These are phyloP conservation scores for Sylvietta virens DNA, from an alignment of 2,113 vertebrate genomes.

Conservation along the genomic window DNA sequence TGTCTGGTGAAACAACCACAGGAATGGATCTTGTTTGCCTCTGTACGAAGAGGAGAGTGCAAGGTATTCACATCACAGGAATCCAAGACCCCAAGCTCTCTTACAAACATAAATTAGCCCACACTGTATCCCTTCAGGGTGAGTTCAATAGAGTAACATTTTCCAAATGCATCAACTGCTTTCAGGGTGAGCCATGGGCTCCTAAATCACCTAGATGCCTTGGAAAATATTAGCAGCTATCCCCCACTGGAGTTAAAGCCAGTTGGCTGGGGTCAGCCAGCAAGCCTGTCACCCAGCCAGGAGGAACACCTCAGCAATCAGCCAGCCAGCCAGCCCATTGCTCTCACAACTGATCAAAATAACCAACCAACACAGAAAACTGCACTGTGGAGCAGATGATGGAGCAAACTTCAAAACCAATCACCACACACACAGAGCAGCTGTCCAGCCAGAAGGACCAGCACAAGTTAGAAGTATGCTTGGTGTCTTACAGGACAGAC, in stretches of 20 bases:
- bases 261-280: neutral
- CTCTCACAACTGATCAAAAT: neutral
- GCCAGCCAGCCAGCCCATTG: conserved; percentile 41
- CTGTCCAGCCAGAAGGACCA: neutral
- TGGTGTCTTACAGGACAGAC: neutral
- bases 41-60: neutral
- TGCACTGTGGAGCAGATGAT: neutral
- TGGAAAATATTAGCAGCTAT: conserved; percentile 21
- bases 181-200: neutral
- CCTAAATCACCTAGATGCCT: conserved; percentile 47
- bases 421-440: neutral
- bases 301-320: conserved; percentile 44
- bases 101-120: conserved; percentile 35
- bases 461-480: neutral
- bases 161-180: conserved; percentile 37
- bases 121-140: neutral
- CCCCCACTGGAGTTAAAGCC: neutral
- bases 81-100: conserved; percentile 2
- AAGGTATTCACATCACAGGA: conserved; percentile 10
- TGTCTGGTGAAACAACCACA: conserved; percentile 44
- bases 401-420: neutral
- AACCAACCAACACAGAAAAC: neutral
- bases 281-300: conserved; percentile 20
- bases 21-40: conserved; percentile 41
- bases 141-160: conserved; percentile 20